These are phyloP conservation scores for Colletes gigas DNA, from an alignment of 1,140 invertebrate genomes.

Conservation along the genomic window DNA sequence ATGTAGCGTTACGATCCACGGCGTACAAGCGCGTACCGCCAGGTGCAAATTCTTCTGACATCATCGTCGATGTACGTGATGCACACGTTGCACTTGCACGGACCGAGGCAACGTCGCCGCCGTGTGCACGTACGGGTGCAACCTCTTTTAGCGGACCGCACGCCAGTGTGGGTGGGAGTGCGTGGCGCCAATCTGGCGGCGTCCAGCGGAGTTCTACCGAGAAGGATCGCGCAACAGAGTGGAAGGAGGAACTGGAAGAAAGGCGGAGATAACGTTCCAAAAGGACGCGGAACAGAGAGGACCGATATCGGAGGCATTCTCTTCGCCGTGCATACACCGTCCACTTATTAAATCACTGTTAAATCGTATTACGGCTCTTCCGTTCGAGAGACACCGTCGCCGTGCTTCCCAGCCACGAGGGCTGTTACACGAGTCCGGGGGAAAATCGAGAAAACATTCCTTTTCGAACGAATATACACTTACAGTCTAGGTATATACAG, in stretches of 20 bases:
- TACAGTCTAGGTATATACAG: too few species aligned
- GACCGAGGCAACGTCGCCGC: conserved; percentile 2
- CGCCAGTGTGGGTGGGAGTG: conserved; percentile 68
- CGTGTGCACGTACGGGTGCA: conserved; percentile 49
- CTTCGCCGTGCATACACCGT: conserved; percentile 16
- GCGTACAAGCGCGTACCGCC: conserved; percentile 61
- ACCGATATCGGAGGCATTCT: conserved; percentile 46
- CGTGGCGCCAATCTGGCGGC: conserved; percentile 75
- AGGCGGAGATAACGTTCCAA: conserved; percentile 52
- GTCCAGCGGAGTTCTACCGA: conserved; percentile 68
- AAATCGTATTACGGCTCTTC: conserved; percentile 58
- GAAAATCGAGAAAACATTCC: too few species aligned
- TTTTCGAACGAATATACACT: too few species aligned
- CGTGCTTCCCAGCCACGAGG: conserved; percentile 29
- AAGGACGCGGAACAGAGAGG: conserved; percentile 37
- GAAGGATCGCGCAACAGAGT: conserved; percentile 34
- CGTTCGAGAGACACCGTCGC: conserved; percentile 34
- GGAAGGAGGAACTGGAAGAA: conserved; percentile 35
- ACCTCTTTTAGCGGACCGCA: conserved; percentile 29
- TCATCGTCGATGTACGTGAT: conserved; percentile 68
- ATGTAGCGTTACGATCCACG: conserved; percentile 38
- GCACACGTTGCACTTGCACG: conserved; percentile 55
- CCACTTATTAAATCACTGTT: conserved; percentile 66
- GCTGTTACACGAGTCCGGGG: too few species aligned
- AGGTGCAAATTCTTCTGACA: conserved; percentile 76